Percentiles rank a stretch among this genome's conserved stretches.
These are phyloP conservation scores for Drosophila bocqueti DNA, from an alignment of 1,140 invertebrate species.

Conservation along the genomic window DNA sequence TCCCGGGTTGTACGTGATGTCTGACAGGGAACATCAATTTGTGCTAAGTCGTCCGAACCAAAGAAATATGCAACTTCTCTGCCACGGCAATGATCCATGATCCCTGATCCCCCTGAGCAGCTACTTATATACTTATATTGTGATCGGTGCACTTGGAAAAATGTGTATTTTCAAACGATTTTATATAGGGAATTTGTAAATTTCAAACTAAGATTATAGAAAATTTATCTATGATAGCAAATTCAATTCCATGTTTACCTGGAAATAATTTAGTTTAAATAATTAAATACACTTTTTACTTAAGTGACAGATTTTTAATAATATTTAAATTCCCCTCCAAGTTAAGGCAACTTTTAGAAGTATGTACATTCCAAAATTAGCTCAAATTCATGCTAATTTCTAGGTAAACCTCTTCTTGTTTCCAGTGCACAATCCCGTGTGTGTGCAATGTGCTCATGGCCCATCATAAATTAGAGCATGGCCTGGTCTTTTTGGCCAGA, in stretches of 20 bases:
- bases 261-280: too few species aligned
- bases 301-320: too few species aligned
- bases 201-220: neutral
- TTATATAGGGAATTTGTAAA: too few species aligned
- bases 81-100: slow-evolving; percentile 50
- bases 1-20: slow-evolving; percentile 30
- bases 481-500: slow-evolving; percentile 51
- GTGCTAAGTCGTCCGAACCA: slow-evolving; percentile 53
- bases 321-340: too few species aligned
- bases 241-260: too few species aligned
- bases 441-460: slow-evolving; percentile 41
- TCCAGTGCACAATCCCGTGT: neutral
- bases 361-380: neutral
- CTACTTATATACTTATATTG: slow-evolving; percentile 30
- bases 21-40: slow-evolving; percentile 75
- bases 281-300: too few species aligned
- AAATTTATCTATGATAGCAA: too few species aligned
- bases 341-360: neutral
- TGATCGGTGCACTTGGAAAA: slow-evolving; percentile 6
- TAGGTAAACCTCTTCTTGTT: neutral
- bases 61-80: slow-evolving; percentile 60
- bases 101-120: slow-evolving; percentile 15
- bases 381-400: too few species aligned
- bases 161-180: neutral
- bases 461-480: slow-evolving; percentile 71